Conservation (phyloP, 2,888 invertebrate species). For the Pasiphila rectangulata region DNA sequence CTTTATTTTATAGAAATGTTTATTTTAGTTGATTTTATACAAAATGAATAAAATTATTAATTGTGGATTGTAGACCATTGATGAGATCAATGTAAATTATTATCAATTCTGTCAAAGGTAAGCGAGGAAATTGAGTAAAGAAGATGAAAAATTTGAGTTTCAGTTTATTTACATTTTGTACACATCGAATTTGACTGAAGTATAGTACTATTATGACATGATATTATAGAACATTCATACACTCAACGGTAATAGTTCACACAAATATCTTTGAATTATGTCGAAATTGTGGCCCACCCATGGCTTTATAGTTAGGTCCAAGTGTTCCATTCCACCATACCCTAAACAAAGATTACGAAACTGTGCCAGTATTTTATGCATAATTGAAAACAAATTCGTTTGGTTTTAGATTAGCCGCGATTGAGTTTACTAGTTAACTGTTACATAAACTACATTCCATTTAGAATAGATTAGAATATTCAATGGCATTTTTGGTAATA, state of each 20-base stretch:
- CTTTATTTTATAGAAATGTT: no score
- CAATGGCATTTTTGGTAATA: constrained; percentile 24
- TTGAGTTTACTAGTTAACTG: constrained; percentile 9
- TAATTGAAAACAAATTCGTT: constrained; percentile 20
- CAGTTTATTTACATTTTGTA: background rate
- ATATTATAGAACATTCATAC: constrained; percentile 9
- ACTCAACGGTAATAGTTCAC: constrained; percentile 3
- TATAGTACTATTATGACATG: background rate
- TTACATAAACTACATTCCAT: constrained; percentile 17
- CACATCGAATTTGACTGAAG: background rate
- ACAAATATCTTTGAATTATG: constrained; percentile 14
- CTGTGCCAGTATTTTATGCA: constrained; percentile 12
- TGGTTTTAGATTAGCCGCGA: constrained; percentile 11
- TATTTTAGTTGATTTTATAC: no score
- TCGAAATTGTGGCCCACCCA: constrained; percentile 16
- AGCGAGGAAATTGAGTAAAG: no score
- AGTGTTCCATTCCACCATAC: constrained; percentile 3
- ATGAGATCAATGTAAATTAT: no score
- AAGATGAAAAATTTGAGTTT: no score
- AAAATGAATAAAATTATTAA: no score
- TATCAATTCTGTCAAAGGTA: no score
- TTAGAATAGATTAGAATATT: constrained; percentile 21
- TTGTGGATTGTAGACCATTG: no score
- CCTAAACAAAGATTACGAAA: constrained; percentile 21
- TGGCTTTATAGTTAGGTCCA: constrained; percentile 9